Base-by-base conservation (phyloP, 2,888 invertebrate species). In the Poecilus cupreus region DNA sequence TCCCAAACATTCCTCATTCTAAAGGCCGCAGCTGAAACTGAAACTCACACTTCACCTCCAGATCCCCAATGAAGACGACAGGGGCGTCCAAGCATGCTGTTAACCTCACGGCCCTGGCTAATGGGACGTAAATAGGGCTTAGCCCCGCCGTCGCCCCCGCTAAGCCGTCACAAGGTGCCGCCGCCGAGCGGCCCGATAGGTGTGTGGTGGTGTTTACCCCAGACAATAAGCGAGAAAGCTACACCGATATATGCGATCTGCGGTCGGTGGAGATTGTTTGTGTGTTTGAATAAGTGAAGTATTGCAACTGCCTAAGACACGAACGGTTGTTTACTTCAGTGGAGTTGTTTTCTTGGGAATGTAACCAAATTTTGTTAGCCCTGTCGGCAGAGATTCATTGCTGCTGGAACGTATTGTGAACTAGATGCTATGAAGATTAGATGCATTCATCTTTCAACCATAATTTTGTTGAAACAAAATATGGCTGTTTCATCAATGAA, bases 11-110 rank as follows among this genome's bases (percentile, higher is more conserved):
- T 32, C 32, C 32, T 32, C 32, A 6, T 32, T 8, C 1, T 32
- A 32, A 32, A 32, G n/a, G n/a, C 32, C 32, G 26, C 32, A n/a
- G n/a, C n/a, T n/a, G n/a, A n/a, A n/a, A n/a, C 32, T 3, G 4
- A 32, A 32, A 32, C 32, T 32, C 8, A 32, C 32, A 32, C 32
- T 32, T 26, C 60, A 60, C 24, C 6, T 68, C 18, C 37, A 37
- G 6, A 32, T 32, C 13, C 46, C 46, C 18, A 72, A 72, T 72
- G 10, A 22, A 22, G 46, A 18, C 87, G 88, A 88, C 88, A 86
- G 84, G 88, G 86, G 88, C 88, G 88, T 88, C 87, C 87, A 85
- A 86, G 88, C 88, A 87, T 88, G 86, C 43, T 85, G 86, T 85
- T 87, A 86, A 84, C 20, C 39, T 32, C 72, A 57, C 72, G 8